A percentile compares a stretch with the other conserved stretches of the same genome.
Evolutionary conservation across 2,888 invertebrate genomes (phyloP).

Genomic region (Selenia dentaria): DNA sequence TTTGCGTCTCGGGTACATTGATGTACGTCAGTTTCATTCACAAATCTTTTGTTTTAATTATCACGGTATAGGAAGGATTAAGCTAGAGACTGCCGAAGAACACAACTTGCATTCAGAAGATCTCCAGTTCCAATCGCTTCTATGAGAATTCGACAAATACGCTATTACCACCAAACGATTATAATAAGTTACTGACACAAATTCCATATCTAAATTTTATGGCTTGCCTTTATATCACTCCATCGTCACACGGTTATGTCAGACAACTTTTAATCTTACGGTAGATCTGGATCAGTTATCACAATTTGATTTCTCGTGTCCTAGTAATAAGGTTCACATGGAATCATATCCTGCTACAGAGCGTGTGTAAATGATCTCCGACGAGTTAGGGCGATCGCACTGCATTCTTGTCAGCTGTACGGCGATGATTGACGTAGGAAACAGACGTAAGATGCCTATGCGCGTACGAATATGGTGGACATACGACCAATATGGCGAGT

Average conservation of each 20-base stretch:
- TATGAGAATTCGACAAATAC: background rate
- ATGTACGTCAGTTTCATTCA: no score
- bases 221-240: constrained; percentile 11
- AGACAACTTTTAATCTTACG: constrained; percentile 3
- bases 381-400: constrained; percentile 6
- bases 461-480: constrained; percentile 11
- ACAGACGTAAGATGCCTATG: constrained; percentile 18
- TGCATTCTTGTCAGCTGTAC: constrained; percentile 23
- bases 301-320: background rate
- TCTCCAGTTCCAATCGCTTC: no score
- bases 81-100: no score
- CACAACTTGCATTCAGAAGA: no score
- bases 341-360: background rate
- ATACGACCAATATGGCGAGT: constrained; percentile 19
- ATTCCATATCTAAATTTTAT: constrained; percentile 13
- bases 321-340: background rate
- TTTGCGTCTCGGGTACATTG: no score
- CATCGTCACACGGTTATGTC: constrained; percentile 10
- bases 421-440: constrained; percentile 29
- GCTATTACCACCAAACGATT: background rate
- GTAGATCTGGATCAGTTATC: background rate
- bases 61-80: no score
- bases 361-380: background rate
- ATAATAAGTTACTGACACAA: constrained; percentile 9
- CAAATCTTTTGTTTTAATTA: no score